These are phyloP conservation scores for Metacarcinus magister DNA, from an alignment of 2,888 invertebrate species.

Conservation along the genomic window DNA sequence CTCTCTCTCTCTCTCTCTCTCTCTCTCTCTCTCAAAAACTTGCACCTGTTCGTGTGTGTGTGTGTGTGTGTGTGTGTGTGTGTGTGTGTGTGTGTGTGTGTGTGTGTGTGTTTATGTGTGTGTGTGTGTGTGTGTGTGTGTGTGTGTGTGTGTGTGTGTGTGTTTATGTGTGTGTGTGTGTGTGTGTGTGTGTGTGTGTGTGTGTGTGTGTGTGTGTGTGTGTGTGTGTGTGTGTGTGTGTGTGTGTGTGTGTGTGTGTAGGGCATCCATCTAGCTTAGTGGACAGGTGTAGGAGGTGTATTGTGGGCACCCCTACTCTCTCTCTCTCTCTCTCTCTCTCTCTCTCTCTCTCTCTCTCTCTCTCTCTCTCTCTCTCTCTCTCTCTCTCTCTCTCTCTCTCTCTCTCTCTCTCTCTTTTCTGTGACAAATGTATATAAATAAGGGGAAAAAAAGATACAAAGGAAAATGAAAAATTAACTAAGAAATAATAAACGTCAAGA, in stretches of 20 bases:
- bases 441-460: not conserved
- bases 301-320: constrained; percentile 34
- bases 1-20: constrained; percentile 5
- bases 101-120: too few relatives aligned
- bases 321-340: constrained; percentile 4
- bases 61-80: too few relatives aligned
- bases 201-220: constrained; percentile 63
- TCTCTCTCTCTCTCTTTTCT: too few relatives aligned
- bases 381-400: constrained; percentile 50
- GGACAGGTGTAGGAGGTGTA: constrained; percentile 16
- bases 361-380: constrained; percentile 52
- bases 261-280: not conserved
- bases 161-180: constrained; percentile 29
- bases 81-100: too few relatives aligned
- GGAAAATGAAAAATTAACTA: not conserved
- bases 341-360: constrained; percentile 38
- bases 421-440: not conserved
- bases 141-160: constrained; percentile 43
- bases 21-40: constrained; percentile 18
- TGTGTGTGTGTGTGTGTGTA: constrained; percentile 56
- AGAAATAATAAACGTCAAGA: too few relatives aligned
- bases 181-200: constrained; percentile 37
- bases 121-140: constrained; percentile 12
- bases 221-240: constrained; percentile 56
- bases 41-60: too few relatives aligned